Conservation (phyloP, 2,888 invertebrate species). For the Torymus tubicola region DNA sequence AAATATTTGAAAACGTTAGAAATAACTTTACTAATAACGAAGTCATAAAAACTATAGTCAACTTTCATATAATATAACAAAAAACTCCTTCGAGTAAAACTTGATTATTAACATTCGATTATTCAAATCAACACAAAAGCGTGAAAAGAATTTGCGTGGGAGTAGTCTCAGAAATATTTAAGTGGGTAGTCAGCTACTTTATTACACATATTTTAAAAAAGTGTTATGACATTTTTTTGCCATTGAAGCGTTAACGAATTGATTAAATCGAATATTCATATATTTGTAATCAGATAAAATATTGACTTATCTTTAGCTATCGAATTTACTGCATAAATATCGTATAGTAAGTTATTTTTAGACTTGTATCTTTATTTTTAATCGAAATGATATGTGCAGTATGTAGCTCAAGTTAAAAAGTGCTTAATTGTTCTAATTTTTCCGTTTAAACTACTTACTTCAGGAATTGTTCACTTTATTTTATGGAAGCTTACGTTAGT, state of each 20-base stretch:
- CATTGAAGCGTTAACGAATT: background rate
- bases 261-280: background rate
- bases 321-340: no score
- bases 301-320: no score
- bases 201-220: slow-evolving; percentile 39
- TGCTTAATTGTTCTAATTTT: no score
- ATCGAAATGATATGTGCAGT: no score
- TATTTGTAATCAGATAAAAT: no score
- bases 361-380: no score
- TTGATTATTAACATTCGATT: slow-evolving; percentile 23
- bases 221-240: background rate
- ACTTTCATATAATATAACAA: no score
- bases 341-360: no score
- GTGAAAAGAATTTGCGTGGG: slow-evolving; percentile 42
- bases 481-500: no score
- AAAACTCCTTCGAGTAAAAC: background rate
- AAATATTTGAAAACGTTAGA: background rate
- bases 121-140: slow-evolving; percentile 40
- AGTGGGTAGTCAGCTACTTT: slow-evolving; percentile 15
- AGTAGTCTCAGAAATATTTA: slow-evolving; percentile 27
- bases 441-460: slow-evolving; percentile 7
- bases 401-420: no score
- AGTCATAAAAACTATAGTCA: no score
- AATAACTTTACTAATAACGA: no score
- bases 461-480: slow-evolving; percentile 7